phyloP scores from a whole-genome alignment of 2,113 vertebrate genomes.

The Turdus rufiventris region DNA sequence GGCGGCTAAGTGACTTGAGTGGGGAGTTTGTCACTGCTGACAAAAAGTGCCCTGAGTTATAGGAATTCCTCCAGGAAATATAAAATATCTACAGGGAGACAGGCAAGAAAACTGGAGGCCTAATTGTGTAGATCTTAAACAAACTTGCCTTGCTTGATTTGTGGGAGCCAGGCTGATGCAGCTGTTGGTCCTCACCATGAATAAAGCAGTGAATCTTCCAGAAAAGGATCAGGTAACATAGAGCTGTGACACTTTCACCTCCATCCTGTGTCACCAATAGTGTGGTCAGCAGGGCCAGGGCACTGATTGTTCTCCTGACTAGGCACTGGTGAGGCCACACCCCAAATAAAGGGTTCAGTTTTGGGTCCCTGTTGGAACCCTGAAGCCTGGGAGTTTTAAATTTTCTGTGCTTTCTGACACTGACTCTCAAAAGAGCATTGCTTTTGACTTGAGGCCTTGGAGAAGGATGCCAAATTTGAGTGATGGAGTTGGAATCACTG shows the following conservation, averaged over 20 bases:
- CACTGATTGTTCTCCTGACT: neutral
- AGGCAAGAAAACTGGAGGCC: neutral
- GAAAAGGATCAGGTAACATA: neutral
- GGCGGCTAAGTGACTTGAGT: neutral
- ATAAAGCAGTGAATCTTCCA: neutral
- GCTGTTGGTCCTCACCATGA: neutral
- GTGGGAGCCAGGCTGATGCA: neutral
- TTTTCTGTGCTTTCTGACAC: too few relatives aligned
- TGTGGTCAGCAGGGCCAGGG: neutral
- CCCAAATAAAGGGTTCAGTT: neutral
- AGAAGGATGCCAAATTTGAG: too few relatives aligned
- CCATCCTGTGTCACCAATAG: neutral
- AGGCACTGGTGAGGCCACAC: neutral
- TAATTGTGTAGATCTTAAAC: neutral
- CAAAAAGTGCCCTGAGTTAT: neutral
- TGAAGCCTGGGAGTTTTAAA: too few relatives aligned
- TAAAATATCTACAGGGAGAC: neutral
- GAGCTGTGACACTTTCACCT: neutral
- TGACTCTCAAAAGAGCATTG: too few relatives aligned
- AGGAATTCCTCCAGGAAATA: constrained; percentile 6
- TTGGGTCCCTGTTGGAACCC: neutral
- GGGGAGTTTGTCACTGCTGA: neutral
- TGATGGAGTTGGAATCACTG: too few relatives aligned
- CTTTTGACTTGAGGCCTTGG: too few relatives aligned
- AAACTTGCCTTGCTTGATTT: neutral